phyloP scores from a whole-genome alignment of 2,797 vertebrate genomes.

The Aldrovandia affinis region DNA sequence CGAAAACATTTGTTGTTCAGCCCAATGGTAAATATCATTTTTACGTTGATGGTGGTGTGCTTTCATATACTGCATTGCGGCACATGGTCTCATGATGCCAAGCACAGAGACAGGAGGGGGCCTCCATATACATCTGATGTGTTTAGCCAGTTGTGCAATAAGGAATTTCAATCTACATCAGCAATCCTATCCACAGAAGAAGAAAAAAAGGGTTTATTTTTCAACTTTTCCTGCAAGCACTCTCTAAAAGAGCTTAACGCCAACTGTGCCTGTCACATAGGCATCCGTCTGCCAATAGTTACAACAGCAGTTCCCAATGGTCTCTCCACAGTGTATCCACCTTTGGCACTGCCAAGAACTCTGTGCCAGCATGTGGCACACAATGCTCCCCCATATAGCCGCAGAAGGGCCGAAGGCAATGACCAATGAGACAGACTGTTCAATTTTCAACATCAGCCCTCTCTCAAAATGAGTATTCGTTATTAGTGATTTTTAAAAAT shows the following conservation, averaged over 20 bases:
- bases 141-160: neutral
- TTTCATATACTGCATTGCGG: neutral
- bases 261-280: neutral
- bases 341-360: neutral
- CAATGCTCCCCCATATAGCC: neutral
- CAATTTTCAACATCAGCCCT: neutral
- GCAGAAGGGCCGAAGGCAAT: neutral
- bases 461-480: neutral
- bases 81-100: neutral
- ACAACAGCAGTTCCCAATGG: neutral
- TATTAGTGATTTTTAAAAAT: neutral
- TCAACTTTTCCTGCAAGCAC: neutral
- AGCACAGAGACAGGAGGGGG: neutral
- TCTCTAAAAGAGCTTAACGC: neutral
- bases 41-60: neutral
- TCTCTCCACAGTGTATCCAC: neutral
- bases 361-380: conserved; percentile 13
- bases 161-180: neutral
- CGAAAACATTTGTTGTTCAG: neutral
- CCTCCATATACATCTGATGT: neutral
- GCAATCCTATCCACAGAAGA: neutral
- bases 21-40: neutral
- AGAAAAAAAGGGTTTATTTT: neutral
- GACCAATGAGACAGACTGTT: conserved; percentile 6
- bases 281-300: neutral